A percentile compares a stretch with the other conserved stretches of the same genome.
These are phyloP conservation scores for Aporophyla nigra DNA, from an alignment of 2,888 invertebrate species.

Conservation along the genomic window DNA sequence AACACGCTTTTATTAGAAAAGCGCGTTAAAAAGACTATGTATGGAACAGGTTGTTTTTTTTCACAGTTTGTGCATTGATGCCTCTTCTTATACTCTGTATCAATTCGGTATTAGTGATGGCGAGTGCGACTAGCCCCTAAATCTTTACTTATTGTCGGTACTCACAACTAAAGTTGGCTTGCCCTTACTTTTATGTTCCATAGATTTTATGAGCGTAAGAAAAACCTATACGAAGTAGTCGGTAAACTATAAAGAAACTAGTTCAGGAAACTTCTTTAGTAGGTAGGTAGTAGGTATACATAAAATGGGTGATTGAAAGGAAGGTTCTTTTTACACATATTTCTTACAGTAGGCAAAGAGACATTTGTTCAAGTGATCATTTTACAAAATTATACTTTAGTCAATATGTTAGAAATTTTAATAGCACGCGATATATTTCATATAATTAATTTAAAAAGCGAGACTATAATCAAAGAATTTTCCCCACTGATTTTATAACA, in stretches of 20 bases:
- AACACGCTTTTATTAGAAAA: too few relatives aligned
- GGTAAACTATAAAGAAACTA: constrained; percentile 59
- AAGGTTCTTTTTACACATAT: constrained; percentile 23
- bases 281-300: constrained; percentile 14
- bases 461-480: neutral
- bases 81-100: neutral
- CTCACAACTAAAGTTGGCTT: constrained; percentile 57
- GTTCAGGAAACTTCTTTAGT: constrained; percentile 44
- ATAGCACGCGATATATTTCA: neutral
- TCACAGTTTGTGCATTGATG: neutral
- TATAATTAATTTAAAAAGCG: neutral
- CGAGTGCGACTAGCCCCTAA: constrained; percentile 34
- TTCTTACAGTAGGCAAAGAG: neutral
- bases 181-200: constrained; percentile 68
- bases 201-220: constrained; percentile 66
- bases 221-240: constrained; percentile 58
- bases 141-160: constrained; percentile 67
- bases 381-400: neutral
- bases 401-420: neutral
- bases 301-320: constrained; percentile 52
- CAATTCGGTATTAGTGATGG: neutral
- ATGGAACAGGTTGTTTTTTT: neutral
- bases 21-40: neutral
- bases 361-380: neutral
- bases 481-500: neutral